Evolutionary conservation across 2,888 invertebrate species (phyloP).

Genomic region (Piscicola geometra): DNA sequence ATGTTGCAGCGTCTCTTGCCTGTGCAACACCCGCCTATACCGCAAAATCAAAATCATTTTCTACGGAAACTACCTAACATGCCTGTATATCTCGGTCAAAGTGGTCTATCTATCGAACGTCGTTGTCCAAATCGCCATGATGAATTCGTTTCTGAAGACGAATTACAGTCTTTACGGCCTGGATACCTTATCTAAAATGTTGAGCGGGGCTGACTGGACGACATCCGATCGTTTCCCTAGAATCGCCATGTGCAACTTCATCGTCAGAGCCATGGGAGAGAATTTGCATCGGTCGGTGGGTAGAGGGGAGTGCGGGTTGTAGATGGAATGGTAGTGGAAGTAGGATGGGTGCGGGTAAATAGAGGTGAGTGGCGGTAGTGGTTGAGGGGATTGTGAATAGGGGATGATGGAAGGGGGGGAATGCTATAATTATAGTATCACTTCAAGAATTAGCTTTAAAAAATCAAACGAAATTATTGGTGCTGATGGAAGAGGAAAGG

Average conservation of each 20-base stretch:
- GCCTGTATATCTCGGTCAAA: constrained; percentile 56
- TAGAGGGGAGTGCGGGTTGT: too few relatives aligned
- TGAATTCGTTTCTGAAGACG: constrained; percentile 57
- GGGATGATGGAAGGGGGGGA: too few relatives aligned
- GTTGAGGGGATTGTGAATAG: too few relatives aligned
- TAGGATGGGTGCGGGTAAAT: too few relatives aligned
- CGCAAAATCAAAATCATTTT: constrained; percentile 39
- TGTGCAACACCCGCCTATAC: constrained; percentile 46
- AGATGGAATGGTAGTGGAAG: too few relatives aligned
- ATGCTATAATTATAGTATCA: too few relatives aligned
- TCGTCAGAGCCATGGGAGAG: constrained; percentile 34
- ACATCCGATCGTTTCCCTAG: constrained; percentile 54
- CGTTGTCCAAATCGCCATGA: constrained; percentile 57
- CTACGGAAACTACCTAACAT: constrained; percentile 57
- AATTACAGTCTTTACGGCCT: constrained; percentile 39
- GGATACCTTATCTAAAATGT: constrained; percentile 56
- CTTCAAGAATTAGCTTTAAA: too few relatives aligned
- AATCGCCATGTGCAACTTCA: constrained; percentile 36
- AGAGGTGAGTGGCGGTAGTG: too few relatives aligned
- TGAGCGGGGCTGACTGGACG: constrained; percentile 53
- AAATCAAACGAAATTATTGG: too few relatives aligned
- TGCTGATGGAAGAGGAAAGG: too few relatives aligned
- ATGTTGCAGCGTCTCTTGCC: neutral
- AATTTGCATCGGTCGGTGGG: constrained; percentile 33
- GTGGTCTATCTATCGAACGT: constrained; percentile 57